Percentiles rank a stretch among this genome's conserved stretches.
Evolutionary conservation across 2,113 vertebrate species (phyloP).

Genomic region (Lamprotornis superbus): DNA sequence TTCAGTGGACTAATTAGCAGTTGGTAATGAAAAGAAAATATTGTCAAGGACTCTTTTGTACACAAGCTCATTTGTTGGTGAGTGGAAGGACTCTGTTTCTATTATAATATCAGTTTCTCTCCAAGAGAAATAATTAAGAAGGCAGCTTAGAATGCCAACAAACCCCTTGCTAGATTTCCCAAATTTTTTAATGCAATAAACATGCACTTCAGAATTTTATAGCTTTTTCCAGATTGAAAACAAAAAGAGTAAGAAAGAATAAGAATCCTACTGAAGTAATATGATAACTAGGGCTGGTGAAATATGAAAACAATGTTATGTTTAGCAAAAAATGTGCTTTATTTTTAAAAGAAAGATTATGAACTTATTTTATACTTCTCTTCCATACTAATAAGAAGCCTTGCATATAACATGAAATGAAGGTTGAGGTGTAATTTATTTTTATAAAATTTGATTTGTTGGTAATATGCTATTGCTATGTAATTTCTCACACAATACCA

Average conservation of each 20-base stretch:
- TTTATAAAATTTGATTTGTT: not conserved
- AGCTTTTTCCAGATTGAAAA: not conserved
- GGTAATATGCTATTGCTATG: not conserved
- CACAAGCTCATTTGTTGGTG: not conserved
- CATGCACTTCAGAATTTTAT: not conserved
- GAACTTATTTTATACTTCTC: not conserved
- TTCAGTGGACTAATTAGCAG: conserved; percentile 41
- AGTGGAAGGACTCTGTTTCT: not conserved
- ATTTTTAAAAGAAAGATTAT: not conserved
- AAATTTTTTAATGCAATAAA: not conserved
- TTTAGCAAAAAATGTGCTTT: not conserved
- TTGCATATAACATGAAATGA: not conserved
- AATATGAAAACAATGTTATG: not conserved
- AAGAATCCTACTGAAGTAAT: not conserved
- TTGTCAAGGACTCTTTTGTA: not conserved
- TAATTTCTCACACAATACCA: not conserved
- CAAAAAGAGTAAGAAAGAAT: not conserved
- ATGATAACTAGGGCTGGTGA: not conserved
- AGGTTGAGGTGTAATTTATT: not conserved
- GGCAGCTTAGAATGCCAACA: not conserved
- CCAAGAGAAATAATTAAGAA: not conserved
- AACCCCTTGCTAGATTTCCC: not conserved
- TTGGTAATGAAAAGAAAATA: conserved; percentile 44
- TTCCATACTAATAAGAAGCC: not conserved
- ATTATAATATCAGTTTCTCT: not conserved